Evolutionary conservation across 2,888 invertebrate genomes (phyloP), one percentile per base, ranked within the genome.

Genomic region (Hemistola chrysoprasaria): DNA sequence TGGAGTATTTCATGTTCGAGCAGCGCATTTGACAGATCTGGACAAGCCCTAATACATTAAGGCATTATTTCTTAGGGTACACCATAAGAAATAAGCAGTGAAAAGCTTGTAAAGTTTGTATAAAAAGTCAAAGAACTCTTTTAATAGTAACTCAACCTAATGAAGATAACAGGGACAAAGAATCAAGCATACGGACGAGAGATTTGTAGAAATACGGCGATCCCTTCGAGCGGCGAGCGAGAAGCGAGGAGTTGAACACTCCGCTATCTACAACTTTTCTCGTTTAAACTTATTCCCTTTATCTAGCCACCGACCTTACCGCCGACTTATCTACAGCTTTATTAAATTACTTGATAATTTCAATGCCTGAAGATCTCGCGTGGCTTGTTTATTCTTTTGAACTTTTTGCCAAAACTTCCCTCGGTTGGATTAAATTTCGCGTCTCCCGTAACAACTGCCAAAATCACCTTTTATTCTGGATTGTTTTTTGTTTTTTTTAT

Each of bases 261-360:
- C 51, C 46, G 44, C 59, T 58, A 60, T 57, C 65, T 52, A 47
- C 58, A 85, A 85, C 78, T 85, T 85, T 84, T 82, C 85, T 84
- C 83, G 81, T 82, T 82, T 78, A 80, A 81, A 82, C 78, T 81
- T 85, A 79, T 78, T 84, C 67, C 73, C 77, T 76, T 83, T 83
- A 82, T 84, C 82, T 81, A 72, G 72, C 68, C 33, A 7, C 43
- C 22, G 7, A 20, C 34, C 43, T 44, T 38, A 43, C 59, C 64
- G 62, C 63, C 69, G 65, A 75, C 74, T 79, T 82, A 82, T 78
- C 74, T 72, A 61, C 59, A 57, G 66, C 65, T 76, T 81, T 84
- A 84, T 82, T 83, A 81, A 81, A 82, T 83, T 79, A 82, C 84
- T 82, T 78, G 73, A 76, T 78, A 80, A 82, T 82, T 82, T 78